Evolutionary conservation across 2,888 invertebrate genomes (phyloP), one percentile per base, ranked within the genome.

Genomic region (Nomada goodeniana): DNA sequence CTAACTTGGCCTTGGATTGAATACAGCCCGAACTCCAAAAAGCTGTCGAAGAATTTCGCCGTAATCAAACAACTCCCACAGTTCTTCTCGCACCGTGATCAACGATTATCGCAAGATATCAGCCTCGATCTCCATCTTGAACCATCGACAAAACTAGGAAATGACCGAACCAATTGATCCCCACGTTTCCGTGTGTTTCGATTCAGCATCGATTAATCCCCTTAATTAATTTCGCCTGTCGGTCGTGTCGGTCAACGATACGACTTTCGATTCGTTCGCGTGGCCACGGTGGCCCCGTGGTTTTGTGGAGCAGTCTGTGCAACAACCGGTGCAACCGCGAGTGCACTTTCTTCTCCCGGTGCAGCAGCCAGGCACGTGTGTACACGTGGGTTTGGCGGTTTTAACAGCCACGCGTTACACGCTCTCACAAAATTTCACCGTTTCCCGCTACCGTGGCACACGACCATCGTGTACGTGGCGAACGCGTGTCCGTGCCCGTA

Each of bases 291-390:
- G 80, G 82, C 75, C 77, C 71, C 79, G 86, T 69, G 86, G 88
- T 85, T 87, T 87, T 87, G 83, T 85, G 86, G 86, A 87, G 83
- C 86, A 87, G 86, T 87, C 80, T 86, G 85, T 87, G 86, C 85
- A 86, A 83, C 86, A 85, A 87, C 87, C 86, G 88, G 86, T 87
- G 88, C 83, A 68, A 88, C 86, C 86, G 83, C 86, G 83, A 85
- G 82, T 76, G 88, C 87, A 86, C 86, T 86, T 86, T 86, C 86
- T 87, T 86, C 87, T 87, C 47, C 52, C 64, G 44, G 80, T 84
- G 70, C 64, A 29, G 78, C 61, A 69, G 81, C 42, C 55, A 50
- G 67, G 76, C 85, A 81, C 86, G 85, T 77, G 87, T 87, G 83
- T 79, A 64, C 83, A 77, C 86, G 83, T 75, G 81, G 83, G 83